Evolutionary conservation across 2,113 vertebrate species (phyloP).

Genomic region (Corythaeola cristata): DNA sequence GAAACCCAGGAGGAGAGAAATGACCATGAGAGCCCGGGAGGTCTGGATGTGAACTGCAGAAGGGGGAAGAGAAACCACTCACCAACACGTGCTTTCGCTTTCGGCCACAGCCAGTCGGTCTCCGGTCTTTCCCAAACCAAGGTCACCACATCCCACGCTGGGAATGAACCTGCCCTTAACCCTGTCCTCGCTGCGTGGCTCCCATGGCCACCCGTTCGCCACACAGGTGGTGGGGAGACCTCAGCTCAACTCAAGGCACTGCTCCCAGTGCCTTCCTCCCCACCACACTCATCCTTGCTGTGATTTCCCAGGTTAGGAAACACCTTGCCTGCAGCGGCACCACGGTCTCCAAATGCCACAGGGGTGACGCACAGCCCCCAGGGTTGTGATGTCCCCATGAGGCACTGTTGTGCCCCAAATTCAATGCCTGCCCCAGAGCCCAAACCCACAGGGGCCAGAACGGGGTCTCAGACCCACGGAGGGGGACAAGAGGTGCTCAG

Average conservation of each 20-base stretch:
- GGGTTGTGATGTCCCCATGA: not conserved
- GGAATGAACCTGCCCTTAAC: conserved; percentile 1
- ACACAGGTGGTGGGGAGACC: accelerated
- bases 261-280: not conserved
- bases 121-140: not conserved
- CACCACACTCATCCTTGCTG: not conserved
- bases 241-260: not conserved
- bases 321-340: not conserved
- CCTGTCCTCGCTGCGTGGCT: not conserved
- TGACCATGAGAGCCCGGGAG: conserved; percentile 93
- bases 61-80: not conserved
- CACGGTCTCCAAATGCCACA: not conserved
- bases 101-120: not conserved
- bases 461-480: not conserved
- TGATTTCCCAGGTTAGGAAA: not conserved
- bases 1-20: conserved; percentile 93
- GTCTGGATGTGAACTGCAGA: conserved; percentile 92
- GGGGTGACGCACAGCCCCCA: not conserved
- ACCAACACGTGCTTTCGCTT: not conserved
- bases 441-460: not conserved
- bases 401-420: not conserved
- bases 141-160: not conserved
- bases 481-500: not conserved
- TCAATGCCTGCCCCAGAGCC: not conserved
- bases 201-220: not conserved